These are phyloP conservation scores for Lordiphosa stackelbergi DNA, from an alignment of 1,140 invertebrate species.

Conservation along the genomic window DNA sequence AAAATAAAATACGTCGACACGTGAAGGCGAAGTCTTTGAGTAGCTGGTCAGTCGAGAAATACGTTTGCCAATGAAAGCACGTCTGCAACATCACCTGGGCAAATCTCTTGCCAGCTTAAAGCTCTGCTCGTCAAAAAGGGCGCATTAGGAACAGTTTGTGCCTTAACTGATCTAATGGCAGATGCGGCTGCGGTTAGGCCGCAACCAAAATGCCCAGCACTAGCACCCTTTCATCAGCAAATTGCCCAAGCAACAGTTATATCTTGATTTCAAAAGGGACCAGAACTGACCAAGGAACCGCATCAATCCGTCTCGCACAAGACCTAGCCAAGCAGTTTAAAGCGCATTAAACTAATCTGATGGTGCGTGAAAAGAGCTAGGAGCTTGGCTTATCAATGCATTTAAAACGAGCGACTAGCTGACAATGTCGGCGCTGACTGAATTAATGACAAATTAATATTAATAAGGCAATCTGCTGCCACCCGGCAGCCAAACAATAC, in stretches of 20 bases:
- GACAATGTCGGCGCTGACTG: conserved; percentile 22
- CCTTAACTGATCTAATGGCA: conserved; percentile 36
- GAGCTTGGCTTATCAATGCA: conserved; percentile 70
- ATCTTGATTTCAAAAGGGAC: conserved; percentile 58
- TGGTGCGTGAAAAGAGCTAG: conserved; percentile 32
- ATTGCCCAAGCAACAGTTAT: conserved; percentile 64
- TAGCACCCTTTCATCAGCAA: conserved; percentile 54
- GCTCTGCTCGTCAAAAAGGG: conserved; percentile 31
- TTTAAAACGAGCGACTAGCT: conserved; percentile 67
- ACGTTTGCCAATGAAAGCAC: conserved; percentile 17
- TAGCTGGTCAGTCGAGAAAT: conserved; percentile 35
- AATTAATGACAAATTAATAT: conserved; percentile 74
- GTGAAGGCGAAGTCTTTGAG: conserved; percentile 51
- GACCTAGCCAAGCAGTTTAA: conserved; percentile 65
- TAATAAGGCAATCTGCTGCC: conserved; percentile 66
- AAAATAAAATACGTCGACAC: conserved; percentile 51
- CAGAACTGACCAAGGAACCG: conserved; percentile 25
- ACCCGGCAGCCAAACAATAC: conserved; percentile 20
- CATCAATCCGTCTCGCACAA: conserved; percentile 1
- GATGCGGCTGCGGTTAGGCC: conserved; percentile 35
- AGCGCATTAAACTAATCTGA: conserved; percentile 73
- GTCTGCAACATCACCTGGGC: conserved; percentile 6
- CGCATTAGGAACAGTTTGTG: conserved; percentile 31
- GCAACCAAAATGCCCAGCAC: conserved; percentile 41
- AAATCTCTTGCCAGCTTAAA: conserved; percentile 11